Percentiles rank a stretch among this genome's conserved stretches.
Evolutionary conservation across 2,888 invertebrate genomes (phyloP).

Genomic region (Schrankia costaestrigalis): DNA sequence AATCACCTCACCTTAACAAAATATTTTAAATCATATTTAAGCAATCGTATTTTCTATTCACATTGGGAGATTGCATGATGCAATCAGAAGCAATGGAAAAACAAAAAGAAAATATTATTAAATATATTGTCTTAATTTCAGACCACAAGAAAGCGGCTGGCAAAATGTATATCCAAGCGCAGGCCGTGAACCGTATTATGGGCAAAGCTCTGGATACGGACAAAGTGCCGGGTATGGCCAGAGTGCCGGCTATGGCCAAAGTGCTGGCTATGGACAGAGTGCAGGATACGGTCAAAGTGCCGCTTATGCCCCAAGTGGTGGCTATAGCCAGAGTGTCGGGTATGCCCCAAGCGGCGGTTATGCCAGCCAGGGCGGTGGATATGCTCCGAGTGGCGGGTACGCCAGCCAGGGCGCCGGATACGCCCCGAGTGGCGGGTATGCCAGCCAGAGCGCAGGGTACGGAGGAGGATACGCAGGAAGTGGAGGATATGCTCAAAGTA

Average conservation of each 20-base stretch:
- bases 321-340: too few relatives aligned
- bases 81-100: too few relatives aligned
- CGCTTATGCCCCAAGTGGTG: too few relatives aligned
- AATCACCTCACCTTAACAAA: too few relatives aligned
- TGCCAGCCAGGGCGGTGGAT: slow-evolving; percentile 15
- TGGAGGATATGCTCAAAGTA: slow-evolving; percentile 15
- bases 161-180: too few relatives aligned
- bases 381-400: slow-evolving; percentile 27
- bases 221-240: too few relatives aligned
- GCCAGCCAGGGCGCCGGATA: slow-evolving; percentile 18
- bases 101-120: neutral
- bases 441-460: slow-evolving; percentile 2
- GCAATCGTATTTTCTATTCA: too few relatives aligned
- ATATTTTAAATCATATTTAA: too few relatives aligned
- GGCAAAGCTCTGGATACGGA: too few relatives aligned
- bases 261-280: slow-evolving; percentile 3
- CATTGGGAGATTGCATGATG: too few relatives aligned
- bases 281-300: too few relatives aligned
- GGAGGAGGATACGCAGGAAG: slow-evolving; percentile 28
- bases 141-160: slow-evolving; percentile 57
- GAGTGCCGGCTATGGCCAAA: slow-evolving; percentile 27
- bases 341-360: slow-evolving; percentile 23
- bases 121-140: slow-evolving; percentile 26
- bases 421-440: slow-evolving; percentile 6
- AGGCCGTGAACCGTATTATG: too few relatives aligned